A percentile compares a stretch with the other conserved stretches of the same genome.
Conservation (phyloP, 2,797 vertebrate species). For the Denticeps clupeoides region DNA sequence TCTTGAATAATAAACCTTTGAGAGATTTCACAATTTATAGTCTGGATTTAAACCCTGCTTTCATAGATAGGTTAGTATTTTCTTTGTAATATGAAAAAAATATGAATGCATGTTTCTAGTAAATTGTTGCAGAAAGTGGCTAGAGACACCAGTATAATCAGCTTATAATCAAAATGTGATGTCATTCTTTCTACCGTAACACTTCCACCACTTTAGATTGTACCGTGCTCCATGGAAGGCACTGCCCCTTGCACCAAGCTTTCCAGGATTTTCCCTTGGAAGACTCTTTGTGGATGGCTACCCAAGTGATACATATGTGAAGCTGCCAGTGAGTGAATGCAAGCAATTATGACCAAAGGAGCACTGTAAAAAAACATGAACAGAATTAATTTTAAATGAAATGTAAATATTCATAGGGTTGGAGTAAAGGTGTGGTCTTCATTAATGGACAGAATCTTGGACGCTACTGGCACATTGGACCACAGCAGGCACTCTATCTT, state of each 20-base stretch:
- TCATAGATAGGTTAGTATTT: constrained; percentile 74
- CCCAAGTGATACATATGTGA: constrained; percentile 81
- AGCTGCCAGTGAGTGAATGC: constrained; percentile 64
- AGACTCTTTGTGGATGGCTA: constrained; percentile 63
- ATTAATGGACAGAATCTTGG: constrained; percentile 83
- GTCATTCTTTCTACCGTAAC: too few species aligned
- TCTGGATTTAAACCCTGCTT: constrained; percentile 82
- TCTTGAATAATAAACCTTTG: constrained; percentile 73
- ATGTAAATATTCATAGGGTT: too few species aligned
- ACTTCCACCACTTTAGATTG: constrained; percentile 70
- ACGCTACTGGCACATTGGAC: constrained; percentile 87
- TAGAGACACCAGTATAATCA: too few species aligned
- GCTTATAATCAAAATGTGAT: neutral
- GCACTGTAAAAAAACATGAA: neutral
- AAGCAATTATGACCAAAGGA: neutral
- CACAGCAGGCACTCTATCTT: constrained; percentile 84
- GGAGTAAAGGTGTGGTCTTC: constrained; percentile 86
- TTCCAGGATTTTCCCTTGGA: constrained; percentile 80
- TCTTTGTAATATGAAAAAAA: constrained; percentile 7
- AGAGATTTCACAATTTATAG: constrained; percentile 84
- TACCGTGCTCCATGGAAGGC: constrained; percentile 57
- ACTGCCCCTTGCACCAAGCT: constrained; percentile 51
- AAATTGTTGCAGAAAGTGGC: too few species aligned
- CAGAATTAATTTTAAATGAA: neutral
- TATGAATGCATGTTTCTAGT: too few species aligned